Evolutionary conservation across 2,888 invertebrate species (phyloP), one percentile per base, ranked within the genome.

Genomic region (Hydraecia micacea): DNA sequence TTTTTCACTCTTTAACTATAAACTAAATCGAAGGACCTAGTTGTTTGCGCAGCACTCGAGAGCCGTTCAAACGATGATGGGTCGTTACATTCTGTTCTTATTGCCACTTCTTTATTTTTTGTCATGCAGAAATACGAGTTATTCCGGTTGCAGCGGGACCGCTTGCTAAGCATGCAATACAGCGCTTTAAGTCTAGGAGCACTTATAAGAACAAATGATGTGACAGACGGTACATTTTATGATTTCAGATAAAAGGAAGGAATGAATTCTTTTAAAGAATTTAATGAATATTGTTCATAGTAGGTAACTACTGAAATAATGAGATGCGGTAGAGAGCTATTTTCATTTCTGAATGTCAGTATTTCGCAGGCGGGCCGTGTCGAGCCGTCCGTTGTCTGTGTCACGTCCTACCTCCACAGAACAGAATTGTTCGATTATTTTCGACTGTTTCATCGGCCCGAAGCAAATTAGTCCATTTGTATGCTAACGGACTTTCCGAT

Each of bases 391-490:
- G 13, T 68, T 75, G 68, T 69, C 73, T 69, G 66, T 73, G 62
- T 81, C 80, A 80, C 79, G 69, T 81, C 11, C 73, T 71, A 36
- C 58, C 66, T 70, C 46, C 52, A 78, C 74, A 68, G 28, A 82
- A 86, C 75, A 75, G 80, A 87, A 85, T 77, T 77, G 73, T 81
- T 79, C 77, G 75, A 83, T 83, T 85, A 84, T 85, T 79, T 89
- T 86, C 49, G 80, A 72, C 76, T 79, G 79, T 87, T 86, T 80
- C 75, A 77, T 79, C 66, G 67, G 69, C 71, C 83, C 58, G 58
- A 83, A 87, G 80, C 84, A 87, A 91, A 91, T 90, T 86, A 87
- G 86, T 83, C 87, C 79, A 90, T 90, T 90, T 90, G 83, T 88
- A 89, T 91, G 91, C 89, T 88, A 88, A 89, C 87, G 83, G 86